Evolutionary conservation across 2,113 vertebrate species (phyloP), one percentile per base, ranked within the genome.

Genomic region (Butastur rufipennis): DNA sequence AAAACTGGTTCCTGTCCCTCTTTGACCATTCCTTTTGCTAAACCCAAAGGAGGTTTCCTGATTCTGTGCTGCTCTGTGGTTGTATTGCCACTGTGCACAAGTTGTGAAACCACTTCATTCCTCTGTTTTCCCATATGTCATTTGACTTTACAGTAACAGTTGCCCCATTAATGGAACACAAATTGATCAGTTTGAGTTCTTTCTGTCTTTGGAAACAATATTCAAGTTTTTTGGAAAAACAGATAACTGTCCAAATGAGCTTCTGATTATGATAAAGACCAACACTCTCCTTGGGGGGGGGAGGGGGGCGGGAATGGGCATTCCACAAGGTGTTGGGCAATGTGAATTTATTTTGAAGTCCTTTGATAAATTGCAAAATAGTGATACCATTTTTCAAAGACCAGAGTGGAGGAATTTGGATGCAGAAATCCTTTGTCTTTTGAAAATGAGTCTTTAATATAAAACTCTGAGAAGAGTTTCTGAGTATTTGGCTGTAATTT

Each of bases 211-310:
- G 58, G 61, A 36, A 53, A 9, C 4, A 31, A 3, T 1, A 20
- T 27, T 36, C 0, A 7, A 9, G 59, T 5, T 11, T 50, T 40
- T 38, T 23, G 3, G 40, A 13, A 42, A 40, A 81, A 20, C 16
- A 29, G 20, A 1, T 11, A 5, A 8, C 13, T 55, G 20, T 55
- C 43, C 36, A 16, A 3, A 25, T 19, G 13, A 16, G 38, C 12
- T 72, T 20, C 48, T 55, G 65, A 14, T 47, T 47, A 17, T 58
- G 71, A 8, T 31, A 3, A 40, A 5, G 68, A 10, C 0, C 13
- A 25, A 2, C 4, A 0, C 1, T 7, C 38, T 14, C 20, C 7
- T 16, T 7, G 29, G 31, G 6, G 4, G 1, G 6, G 36, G 36
- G 36, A 7, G 36, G 36, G 36, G 36, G 36, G 36, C 36, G 7